Percentiles rank a stretch among this genome's conserved stretches.
These are phyloP conservation scores for Gryon sp. DNA, from an alignment of 1,140 invertebrate genomes.

Conservation along the genomic window DNA sequence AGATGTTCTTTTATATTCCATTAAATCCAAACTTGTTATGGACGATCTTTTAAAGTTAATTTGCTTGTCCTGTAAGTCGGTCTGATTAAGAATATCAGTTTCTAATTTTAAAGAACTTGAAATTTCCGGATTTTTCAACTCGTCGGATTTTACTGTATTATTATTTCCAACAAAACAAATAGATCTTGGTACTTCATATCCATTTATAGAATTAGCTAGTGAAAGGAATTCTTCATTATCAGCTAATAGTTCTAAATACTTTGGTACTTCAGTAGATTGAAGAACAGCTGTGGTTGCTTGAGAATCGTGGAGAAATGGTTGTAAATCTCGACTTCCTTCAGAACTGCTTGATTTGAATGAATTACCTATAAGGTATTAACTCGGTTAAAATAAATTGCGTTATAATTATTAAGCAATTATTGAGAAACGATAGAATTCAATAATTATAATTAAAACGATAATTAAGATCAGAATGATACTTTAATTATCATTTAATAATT, in stretches of 20 bases:
- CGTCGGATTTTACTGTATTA: slow-evolving; percentile 15
- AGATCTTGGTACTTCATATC: slow-evolving; percentile 82
- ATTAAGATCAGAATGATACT: too few relatives aligned
- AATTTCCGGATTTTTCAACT: slow-evolving; percentile 32
- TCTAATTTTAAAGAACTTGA: slow-evolving; percentile 23
- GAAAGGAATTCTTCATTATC: slow-evolving; percentile 77
- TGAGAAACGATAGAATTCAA: too few relatives aligned
- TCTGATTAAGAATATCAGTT: slow-evolving; percentile 9
- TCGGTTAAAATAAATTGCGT: too few relatives aligned
- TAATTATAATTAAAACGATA: too few relatives aligned
- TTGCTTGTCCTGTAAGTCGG: slow-evolving; percentile 45
- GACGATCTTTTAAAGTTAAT: slow-evolving; percentile 67
- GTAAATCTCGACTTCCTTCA: slow-evolving; percentile 73
- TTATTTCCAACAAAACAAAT: slow-evolving; percentile 62
- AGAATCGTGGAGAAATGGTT: slow-evolving; percentile 74
- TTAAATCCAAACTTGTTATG: slow-evolving; percentile 70
- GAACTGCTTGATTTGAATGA: slow-evolving; percentile 76
- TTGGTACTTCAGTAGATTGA: slow-evolving; percentile 73
- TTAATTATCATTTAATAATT: too few relatives aligned
- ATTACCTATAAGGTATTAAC: slow-evolving; percentile 75
- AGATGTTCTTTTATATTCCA: slow-evolving; percentile 68
- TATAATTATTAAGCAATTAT: too few relatives aligned
- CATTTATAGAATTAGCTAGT: slow-evolving; percentile 76
- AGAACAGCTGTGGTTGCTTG: slow-evolving; percentile 61
- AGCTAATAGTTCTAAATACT: slow-evolving; percentile 81